These are phyloP conservation scores for Tridacna crocea DNA, from an alignment of 2,888 invertebrate genomes.

Conservation along the genomic window DNA sequence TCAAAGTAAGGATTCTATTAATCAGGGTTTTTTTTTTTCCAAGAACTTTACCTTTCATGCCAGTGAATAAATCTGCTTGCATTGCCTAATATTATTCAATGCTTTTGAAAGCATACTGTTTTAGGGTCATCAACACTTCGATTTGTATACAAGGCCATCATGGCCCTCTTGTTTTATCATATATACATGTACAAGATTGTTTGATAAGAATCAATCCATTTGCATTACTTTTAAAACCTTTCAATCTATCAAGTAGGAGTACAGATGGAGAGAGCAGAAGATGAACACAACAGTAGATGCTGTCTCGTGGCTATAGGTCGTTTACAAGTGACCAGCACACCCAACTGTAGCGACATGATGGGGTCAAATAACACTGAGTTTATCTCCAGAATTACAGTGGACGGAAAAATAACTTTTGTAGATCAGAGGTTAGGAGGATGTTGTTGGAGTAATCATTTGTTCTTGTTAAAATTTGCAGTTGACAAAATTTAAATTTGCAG, in stretches of 20 bases:
- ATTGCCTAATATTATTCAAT: too few relatives aligned
- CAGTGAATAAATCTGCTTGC: too few relatives aligned
- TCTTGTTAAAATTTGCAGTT: too few relatives aligned
- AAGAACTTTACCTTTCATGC: too few relatives aligned
- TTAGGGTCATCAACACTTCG: too few relatives aligned
- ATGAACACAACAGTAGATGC: conserved; percentile 91
- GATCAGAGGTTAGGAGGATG: conserved; percentile 89
- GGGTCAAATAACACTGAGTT: conserved; percentile 92
- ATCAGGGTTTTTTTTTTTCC: too few relatives aligned
- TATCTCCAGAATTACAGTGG: conserved; percentile 97
- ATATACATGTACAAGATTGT: too few relatives aligned
- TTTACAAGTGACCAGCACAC: conserved; percentile 97
- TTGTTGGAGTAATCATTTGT: not conserved
- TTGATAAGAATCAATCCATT: too few relatives aligned
- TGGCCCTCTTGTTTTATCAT: not conserved
- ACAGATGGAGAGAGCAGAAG: conserved; percentile 90
- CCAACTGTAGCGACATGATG: conserved; percentile 94
- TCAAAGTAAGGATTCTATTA: too few relatives aligned
- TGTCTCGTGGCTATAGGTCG: conserved; percentile 99
- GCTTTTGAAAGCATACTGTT: too few relatives aligned
- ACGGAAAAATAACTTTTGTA: conserved; percentile 99
- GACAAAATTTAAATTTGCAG: too few relatives aligned
- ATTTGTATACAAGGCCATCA: not conserved
- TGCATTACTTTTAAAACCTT: too few relatives aligned
- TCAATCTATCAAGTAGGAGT: conserved; percentile 86